Conservation (phyloP, 2,888 invertebrate species). For the Isoperla grammatica region DNA sequence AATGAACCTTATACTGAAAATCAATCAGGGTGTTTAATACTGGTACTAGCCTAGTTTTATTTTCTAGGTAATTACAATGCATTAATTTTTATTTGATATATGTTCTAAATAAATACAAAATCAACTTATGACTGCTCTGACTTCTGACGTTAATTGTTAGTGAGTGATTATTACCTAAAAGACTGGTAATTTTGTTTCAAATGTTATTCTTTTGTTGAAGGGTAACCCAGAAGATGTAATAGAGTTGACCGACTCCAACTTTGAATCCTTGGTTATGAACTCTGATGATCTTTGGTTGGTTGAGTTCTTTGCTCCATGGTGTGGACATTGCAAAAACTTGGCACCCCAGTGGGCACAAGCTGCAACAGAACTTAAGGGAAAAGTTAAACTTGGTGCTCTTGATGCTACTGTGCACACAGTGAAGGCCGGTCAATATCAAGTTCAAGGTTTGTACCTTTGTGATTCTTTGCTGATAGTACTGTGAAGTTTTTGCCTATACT, state of each 20-base stretch:
- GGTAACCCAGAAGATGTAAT: slow-evolving; percentile 60
- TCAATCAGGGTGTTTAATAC: too few species aligned
- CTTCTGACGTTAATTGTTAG: background rate
- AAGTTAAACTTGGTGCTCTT: slow-evolving; percentile 87
- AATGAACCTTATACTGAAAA: too few species aligned
- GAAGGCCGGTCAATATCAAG: slow-evolving; percentile 43
- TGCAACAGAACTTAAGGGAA: slow-evolving; percentile 90
- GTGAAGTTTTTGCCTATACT: too few species aligned
- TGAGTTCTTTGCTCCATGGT: slow-evolving; percentile 97
- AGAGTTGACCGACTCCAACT: slow-evolving; percentile 93
- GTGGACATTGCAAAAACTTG: slow-evolving; percentile 94
- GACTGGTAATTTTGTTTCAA: background rate
- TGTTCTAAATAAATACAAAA: too few species aligned
- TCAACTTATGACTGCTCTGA: too few species aligned
- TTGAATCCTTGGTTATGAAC: slow-evolving; percentile 82
- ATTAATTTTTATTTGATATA: too few species aligned
- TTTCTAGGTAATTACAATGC: too few species aligned
- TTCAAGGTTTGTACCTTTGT: slow-evolving; percentile 20
- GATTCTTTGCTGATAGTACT: too few species aligned
- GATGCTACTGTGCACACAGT: slow-evolving; percentile 89
- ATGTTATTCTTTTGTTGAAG: background rate
- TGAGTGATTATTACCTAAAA: background rate
- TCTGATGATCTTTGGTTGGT: slow-evolving; percentile 97
- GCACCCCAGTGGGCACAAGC: slow-evolving; percentile 97
- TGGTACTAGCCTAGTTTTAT: too few species aligned